Base-by-base conservation (phyloP, 2,888 invertebrate species). In the Pheosia gnoma region DNA sequence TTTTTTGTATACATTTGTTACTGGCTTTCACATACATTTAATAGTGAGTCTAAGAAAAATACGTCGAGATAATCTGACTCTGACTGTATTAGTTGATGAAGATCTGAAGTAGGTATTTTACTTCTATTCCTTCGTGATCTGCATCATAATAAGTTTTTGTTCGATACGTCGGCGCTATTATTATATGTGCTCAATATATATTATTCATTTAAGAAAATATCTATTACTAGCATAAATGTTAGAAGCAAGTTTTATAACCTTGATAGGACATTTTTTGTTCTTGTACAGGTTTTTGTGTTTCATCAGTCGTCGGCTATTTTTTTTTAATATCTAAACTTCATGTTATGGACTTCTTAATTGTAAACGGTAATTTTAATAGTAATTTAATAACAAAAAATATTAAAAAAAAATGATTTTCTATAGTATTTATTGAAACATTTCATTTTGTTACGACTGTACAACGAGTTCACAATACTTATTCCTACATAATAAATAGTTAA, bases 231-330 rank as follows among this genome's bases (percentile, higher is more conserved):
- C 43, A 43, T 25, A 25, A 43, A 43, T 4, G 43, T 47, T 47
- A 10, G 53, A 6, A 53, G 10, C 11, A 10, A 38, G 11, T 53
- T 37, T 53, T 3, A 9, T 53, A 37, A 53, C 53, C 53, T 53
- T 53, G 5, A 53, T 37, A 53, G 11, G 53, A 53, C 53, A 53
- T 53, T 37, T 53, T 53, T 53, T 53, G 53, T 25, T 53, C 10
- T 37, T 53, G 10, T 5, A 53, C 37, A 53, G 11, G 37, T 53
- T 37, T 53, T 53, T 53, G 10, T 4, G 4, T 37, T 3, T 4
- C 0, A 4, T 47, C 47, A 47, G 43, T 43, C 3, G n/a, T n/a
- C n/a, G 3, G 3, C 4, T 0, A 47, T 47, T 47, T 47, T 47
- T 47, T 4, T 47, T 47, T 5, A n/a, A 47, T n/a, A 47, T n/a